Evolutionary conservation across 2,113 vertebrate genomes (phyloP).

Genomic region (Chamaea fasciata): DNA sequence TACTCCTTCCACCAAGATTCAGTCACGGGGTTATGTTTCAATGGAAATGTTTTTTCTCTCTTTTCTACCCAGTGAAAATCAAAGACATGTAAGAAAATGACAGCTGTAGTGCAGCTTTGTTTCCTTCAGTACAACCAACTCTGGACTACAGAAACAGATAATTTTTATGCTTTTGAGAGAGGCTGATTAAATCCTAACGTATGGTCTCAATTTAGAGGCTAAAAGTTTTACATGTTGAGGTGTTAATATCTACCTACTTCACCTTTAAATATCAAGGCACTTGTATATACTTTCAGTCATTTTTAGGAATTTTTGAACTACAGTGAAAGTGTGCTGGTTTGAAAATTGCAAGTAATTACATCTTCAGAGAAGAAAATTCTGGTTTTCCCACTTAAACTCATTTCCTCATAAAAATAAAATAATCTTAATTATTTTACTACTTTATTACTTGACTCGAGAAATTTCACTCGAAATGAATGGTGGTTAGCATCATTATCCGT

Average conservation of each 20-base stretch:
- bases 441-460: background rate
- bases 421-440: background rate
- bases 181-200: background rate
- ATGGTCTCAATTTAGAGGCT: background rate
- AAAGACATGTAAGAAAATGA: background rate
- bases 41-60: background rate
- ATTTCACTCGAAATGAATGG: background rate
- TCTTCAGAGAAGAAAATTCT: background rate
- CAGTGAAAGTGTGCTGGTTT: background rate
- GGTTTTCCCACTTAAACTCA: background rate
- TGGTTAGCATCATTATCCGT: background rate
- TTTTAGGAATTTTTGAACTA: background rate
- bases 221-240: background rate
- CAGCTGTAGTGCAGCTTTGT: background rate
- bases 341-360: background rate
- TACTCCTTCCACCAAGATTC: background rate
- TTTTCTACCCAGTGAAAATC: background rate
- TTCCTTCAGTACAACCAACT: background rate
- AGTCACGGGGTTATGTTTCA: background rate
- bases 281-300: background rate
- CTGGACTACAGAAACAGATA: background rate
- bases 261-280: background rate
- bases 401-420: background rate
- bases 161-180: background rate
- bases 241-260: background rate